phyloP scores from a whole-genome alignment of 2,888 invertebrate genomes.

The Watsonalla binaria region DNA sequence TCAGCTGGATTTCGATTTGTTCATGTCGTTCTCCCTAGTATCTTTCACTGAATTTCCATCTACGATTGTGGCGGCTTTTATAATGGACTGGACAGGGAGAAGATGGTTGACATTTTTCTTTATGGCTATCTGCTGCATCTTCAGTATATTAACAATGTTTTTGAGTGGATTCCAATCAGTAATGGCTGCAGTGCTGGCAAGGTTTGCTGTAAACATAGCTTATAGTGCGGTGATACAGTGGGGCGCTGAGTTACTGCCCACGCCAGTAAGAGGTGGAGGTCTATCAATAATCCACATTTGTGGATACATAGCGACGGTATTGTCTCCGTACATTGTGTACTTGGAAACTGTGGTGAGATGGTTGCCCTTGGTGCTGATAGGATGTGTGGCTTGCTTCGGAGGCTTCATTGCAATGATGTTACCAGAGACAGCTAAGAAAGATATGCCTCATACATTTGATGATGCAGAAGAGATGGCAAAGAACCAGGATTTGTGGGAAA shows the following conservation, averaged over 20 bases:
- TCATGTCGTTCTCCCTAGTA: conserved; percentile 49
- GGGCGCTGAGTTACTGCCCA: conserved; percentile 51
- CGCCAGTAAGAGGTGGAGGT: conserved; percentile 47
- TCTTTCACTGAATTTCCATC: conserved; percentile 53
- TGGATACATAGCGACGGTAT: conserved; percentile 40
- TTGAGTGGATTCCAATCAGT: conserved; percentile 37
- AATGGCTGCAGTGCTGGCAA: conserved; percentile 42
- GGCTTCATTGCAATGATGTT: conserved; percentile 19
- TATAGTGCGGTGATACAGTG: conserved; percentile 43
- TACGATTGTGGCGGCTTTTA: conserved; percentile 40
- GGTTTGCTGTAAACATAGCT: conserved; percentile 49
- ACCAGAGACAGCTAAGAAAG: conserved; percentile 33
- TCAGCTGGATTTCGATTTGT: conserved; percentile 45
- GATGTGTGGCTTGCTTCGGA: conserved; percentile 20
- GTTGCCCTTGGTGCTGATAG: conserved; percentile 27
- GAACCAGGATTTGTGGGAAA: conserved; percentile 21
- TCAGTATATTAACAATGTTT: conserved; percentile 38
- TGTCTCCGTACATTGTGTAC: conserved; percentile 42
- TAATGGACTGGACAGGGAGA: conserved; percentile 49
- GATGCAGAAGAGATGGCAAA: conserved; percentile 19
- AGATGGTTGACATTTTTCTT: conserved; percentile 40
- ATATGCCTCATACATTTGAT: conserved; percentile 31
- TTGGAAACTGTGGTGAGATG: conserved; percentile 25
- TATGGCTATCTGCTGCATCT: conserved; percentile 36
- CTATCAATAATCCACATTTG: conserved; percentile 45